phyloP scores from a whole-genome alignment of 2,888 invertebrate species.

The Aethes cnicana region DNA sequence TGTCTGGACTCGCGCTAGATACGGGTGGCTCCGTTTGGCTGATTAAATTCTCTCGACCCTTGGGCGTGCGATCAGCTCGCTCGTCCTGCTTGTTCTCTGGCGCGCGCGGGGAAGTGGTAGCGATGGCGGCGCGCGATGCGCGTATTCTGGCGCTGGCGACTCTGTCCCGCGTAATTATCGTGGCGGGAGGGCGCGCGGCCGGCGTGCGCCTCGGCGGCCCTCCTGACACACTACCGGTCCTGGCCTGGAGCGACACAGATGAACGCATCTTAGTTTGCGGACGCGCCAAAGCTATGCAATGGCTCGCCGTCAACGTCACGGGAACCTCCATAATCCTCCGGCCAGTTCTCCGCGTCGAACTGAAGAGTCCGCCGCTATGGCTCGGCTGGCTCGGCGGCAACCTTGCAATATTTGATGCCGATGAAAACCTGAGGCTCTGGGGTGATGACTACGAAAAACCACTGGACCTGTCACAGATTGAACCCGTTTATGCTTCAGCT shows the following conservation, averaged over 20 bases:
- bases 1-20: conserved; percentile 85
- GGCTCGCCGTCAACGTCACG: conserved; percentile 87
- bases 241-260: conserved; percentile 89
- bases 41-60: conserved; percentile 91
- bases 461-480: conserved; percentile 90
- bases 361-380: conserved; percentile 84
- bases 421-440: conserved; percentile 92
- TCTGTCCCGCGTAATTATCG: conserved; percentile 89
- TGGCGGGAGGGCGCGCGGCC: conserved; percentile 69
- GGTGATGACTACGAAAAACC: conserved; percentile 95
- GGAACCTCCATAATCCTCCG: conserved; percentile 77
- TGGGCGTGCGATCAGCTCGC: conserved; percentile 94
- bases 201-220: conserved; percentile 86
- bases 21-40: conserved; percentile 98
- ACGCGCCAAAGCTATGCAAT: conserved; percentile 91
- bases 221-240: conserved; percentile 90
- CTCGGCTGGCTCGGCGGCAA: conserved; percentile 89
- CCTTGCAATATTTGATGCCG: conserved; percentile 91
- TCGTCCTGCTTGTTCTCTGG: conserved; percentile 98
- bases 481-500: conserved; percentile 92
- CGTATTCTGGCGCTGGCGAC: conserved; percentile 95
- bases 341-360: conserved; percentile 87
- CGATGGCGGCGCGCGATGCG: conserved; percentile 71
- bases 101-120: conserved; percentile 92
- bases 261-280: conserved; percentile 96